Conservation (phyloP, 2,888 invertebrate genomes). For the Blomia tropicalis region DNA sequence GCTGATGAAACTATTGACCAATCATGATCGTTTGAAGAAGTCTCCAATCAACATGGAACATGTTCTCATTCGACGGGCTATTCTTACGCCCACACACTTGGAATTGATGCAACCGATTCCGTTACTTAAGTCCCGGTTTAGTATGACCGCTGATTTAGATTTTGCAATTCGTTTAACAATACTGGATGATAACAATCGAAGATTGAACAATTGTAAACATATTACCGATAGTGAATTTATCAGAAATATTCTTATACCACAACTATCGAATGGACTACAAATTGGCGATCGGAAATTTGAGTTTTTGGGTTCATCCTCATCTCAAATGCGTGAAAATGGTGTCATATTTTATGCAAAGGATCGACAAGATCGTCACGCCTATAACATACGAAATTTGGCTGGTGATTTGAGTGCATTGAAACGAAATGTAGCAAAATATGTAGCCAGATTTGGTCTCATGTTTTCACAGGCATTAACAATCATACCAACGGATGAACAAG, state of each 20-base stretch:
- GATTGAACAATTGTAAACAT: slow-evolving; percentile 21
- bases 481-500: neutral
- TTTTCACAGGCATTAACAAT: slow-evolving; percentile 33
- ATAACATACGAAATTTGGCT: slow-evolving; percentile 28
- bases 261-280: slow-evolving; percentile 23
- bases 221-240: slow-evolving; percentile 24
- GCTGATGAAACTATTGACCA: neutral
- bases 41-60: neutral
- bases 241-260: slow-evolving; percentile 19
- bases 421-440: slow-evolving; percentile 33
- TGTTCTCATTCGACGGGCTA: slow-evolving; percentile 25
- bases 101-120: slow-evolving; percentile 26
- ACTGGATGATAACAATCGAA: slow-evolving; percentile 28
- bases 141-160: slow-evolving; percentile 27
- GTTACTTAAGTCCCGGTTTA: slow-evolving; percentile 28
- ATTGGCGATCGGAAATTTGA: slow-evolving; percentile 29
- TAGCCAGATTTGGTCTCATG: slow-evolving; percentile 37
- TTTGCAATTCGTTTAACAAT: slow-evolving; percentile 26
- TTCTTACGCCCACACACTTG: slow-evolving; percentile 28
- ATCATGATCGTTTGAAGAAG: neutral
- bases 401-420: slow-evolving; percentile 30
- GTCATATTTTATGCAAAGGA: slow-evolving; percentile 31
- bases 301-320: slow-evolving; percentile 31
- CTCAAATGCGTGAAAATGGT: slow-evolving; percentile 31
- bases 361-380: slow-evolving; percentile 25